Base-by-base conservation (phyloP, 2,888 invertebrate species). In the Mystacides longicornis region DNA sequence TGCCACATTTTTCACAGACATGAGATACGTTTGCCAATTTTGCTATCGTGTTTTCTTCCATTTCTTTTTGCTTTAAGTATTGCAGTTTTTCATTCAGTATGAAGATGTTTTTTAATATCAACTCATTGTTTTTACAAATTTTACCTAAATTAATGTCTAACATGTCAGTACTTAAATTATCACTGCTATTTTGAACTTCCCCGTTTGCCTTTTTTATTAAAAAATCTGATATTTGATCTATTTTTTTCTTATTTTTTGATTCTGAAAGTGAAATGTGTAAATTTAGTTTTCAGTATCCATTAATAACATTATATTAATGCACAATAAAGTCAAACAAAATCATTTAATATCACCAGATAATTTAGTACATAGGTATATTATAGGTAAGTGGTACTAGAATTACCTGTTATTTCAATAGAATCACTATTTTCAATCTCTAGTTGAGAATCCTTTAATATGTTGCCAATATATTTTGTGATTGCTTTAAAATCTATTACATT, bases 101-200 rank as follows among this genome's bases (percentile, higher is more conserved):
- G 37, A 72, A 71, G 57, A 77, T 77, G 58, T 77, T 77, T 66
- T 74, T 69, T 75, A 76, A 74, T 33, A 78, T 77, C 19, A 69
- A 68, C 46, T 74, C 75, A 63, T 78, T 78, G 55, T 74, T 77
- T 64, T 73, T 71, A 60, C 74, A 72, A 2, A 77, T 76, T 64
- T 69, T 75, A 64, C 74, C 72, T 23, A 78, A 65, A 52, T 74
- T 74, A 49, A 71, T 68, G 64, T 77, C 75, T 54, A 77, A 20
- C n/a, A 48, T 37, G 43, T 57, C 51, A 14, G 22, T 22, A 45
- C 43, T 18, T 7, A n/a, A 2, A 9, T 33, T 16, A 5, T 53
- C 48, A 14, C 11, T 33, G 18, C n/a, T 11, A 11, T n/a, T 23
- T 52, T 23, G 21, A 4, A 48, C 23, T 27, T 20, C 48, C 5